These are phyloP conservation scores for Stenchaetothrips biformis DNA, from an alignment of 2,888 invertebrate genomes.

Conservation along the genomic window DNA sequence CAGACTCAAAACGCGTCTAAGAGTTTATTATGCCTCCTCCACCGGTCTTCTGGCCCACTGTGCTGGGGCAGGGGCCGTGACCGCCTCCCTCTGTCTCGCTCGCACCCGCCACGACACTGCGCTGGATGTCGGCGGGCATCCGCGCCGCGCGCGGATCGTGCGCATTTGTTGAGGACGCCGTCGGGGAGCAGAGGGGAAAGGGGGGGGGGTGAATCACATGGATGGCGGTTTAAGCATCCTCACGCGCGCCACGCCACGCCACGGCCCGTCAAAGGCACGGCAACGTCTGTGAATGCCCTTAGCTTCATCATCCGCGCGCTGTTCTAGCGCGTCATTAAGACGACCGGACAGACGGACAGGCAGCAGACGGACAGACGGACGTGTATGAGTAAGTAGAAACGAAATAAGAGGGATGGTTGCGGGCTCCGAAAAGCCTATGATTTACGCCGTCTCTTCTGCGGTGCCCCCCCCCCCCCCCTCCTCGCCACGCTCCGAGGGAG, in stretches of 20 bases:
- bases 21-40: no score
- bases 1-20: no score
- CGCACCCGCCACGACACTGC: neutral
- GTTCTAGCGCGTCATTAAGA: no score
- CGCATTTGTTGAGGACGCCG: neutral
- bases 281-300: no score
- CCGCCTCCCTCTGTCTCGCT: neutral
- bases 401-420: neutral
- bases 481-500: neutral
- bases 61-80: no score
- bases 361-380: no score
- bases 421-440: conserved; percentile 3
- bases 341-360: no score
- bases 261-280: no score
- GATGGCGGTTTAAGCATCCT: conserved; percentile 18
- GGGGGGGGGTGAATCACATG: neutral
- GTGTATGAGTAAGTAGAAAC: no score
- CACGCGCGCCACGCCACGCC: neutral
- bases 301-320: no score
- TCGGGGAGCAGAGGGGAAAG: neutral
- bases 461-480: neutral
- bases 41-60: no score
- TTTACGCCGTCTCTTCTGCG: neutral
- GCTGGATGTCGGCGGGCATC: no score
- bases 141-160: neutral